Base-by-base conservation (phyloP, 2,888 invertebrate species). In the Vannuccia rotundouncinata region DNA sequence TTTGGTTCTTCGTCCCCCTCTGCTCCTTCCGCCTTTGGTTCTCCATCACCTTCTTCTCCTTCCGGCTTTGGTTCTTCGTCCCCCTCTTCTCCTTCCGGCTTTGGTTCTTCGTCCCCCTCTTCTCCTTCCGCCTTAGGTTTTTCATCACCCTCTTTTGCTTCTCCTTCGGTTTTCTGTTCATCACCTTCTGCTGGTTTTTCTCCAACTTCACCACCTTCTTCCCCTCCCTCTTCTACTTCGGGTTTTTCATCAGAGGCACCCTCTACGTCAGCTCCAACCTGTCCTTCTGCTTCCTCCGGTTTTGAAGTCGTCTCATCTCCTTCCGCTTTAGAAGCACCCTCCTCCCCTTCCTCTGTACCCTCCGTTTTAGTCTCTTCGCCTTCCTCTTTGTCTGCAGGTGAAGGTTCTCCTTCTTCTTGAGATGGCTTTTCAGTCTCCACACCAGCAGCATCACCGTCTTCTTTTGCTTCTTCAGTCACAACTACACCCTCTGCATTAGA, bases 91-190 rank as follows among this genome's bases (percentile, higher is more conserved):
- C 31, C 77, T 45, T 82, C 83, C 17, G 76, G 74, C 30, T 77
- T 25, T 10, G 59, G 80, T 0, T 59, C 76, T 25, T 31, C 76
- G 17, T 77, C 77, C 59, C 77, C 80, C 45, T 78, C 79, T 59
- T 29, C 83, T 73, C 79, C 83, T 31, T 83, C 82, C 29, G 81
- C 77, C 60, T 81, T 81, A 22, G 59, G 74, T 75, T 82, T 81
- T 30, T 80, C 79, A 2, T 27, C 59, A 79, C 25, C 74, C 10
- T 17, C 77, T 60, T 78, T 81, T 77, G 29, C 30, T 1, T 59
- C 82, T 60, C 59, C 77, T 59, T 66, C 80, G 29, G 80, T 76
- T 79, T 81, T 82, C 28, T 82, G 77, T 59, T 82, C 80, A 59
- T 28, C 81, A 29, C 74, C 79, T 74, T 59, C 78, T 29, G 79